Conservation (phyloP, 2,888 invertebrate genomes). For the Andrena flavipes region DNA sequence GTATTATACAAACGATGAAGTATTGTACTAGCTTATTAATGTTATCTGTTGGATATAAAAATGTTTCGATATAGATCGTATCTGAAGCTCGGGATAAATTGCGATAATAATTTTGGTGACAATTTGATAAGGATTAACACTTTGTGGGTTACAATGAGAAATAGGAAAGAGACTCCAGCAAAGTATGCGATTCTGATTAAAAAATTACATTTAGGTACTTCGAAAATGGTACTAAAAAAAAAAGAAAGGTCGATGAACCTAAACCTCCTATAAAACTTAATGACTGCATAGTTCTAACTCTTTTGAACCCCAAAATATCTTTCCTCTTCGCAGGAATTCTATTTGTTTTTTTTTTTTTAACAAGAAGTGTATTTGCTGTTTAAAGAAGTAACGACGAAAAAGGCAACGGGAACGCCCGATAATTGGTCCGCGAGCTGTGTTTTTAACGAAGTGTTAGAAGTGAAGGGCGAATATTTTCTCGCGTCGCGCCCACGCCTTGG, state of each 20-base stretch:
- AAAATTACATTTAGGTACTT: no score
- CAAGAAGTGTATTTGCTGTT: background rate
- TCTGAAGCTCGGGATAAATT: background rate
- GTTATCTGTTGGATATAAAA: background rate
- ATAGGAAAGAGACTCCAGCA: no score
- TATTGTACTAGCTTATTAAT: background rate
- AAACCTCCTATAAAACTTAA: no score
- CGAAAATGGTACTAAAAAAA: no score
- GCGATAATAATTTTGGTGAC: background rate
- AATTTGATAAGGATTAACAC: background rate
- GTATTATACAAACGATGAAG: conserved; percentile 8
- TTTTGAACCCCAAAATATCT: background rate
- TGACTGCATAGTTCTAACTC: no score
- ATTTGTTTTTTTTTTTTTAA: background rate
- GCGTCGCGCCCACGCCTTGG: conserved; percentile 17
- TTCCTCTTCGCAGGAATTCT: background rate
- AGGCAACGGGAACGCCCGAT: background rate
- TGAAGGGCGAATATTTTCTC: conserved; percentile 12
- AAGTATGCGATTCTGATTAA: no score
- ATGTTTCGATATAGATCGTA: background rate
- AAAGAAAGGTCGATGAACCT: no score
- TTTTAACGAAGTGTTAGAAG: background rate
- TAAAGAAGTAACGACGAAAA: background rate
- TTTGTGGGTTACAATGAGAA: background rate
- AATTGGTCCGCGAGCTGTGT: background rate